Base-by-base conservation (phyloP, 2,888 invertebrate species). In the Sinhomidia bicolor region DNA sequence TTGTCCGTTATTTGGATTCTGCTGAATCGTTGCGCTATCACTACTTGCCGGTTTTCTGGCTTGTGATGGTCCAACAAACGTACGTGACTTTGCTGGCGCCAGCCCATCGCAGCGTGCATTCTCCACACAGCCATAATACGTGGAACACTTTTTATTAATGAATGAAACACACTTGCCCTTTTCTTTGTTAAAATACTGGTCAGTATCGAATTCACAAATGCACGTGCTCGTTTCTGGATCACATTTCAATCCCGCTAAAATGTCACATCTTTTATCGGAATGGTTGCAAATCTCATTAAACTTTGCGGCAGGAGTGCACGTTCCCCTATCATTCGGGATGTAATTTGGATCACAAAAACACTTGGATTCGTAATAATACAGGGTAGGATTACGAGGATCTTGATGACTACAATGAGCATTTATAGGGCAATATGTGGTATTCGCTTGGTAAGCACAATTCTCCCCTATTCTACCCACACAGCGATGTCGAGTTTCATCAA, bases 341-440 rank as follows among this genome's bases (percentile, higher is more conserved):
- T 57, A 89, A 54, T 88, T 85, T 12, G 88, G 82, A 81, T 91
- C 90, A 51, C 91, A 91, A 76, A 91, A 91, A 36, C 91, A 91
- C 51, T 83, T 87, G 9, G 88, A 65, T 23, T 91, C 90, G 41
- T 89, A 88, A 85, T 78, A 91, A 76, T 91, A 91, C 20, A 90
- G 74, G 20, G 83, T 68, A 5, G 89, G 85, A 79, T 90, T 85
- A 17, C 85, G 81, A 10, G 91, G 91, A 57, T 91, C 90, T 89
- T 89, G 89, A 54, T 91, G 91, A 44, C 82, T 82, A 29, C 91
- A 91, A n/a, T 85, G 87, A 23, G 88, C 82, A 68, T 91, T 88
- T 32, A 57, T 76, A 26, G 88, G 89, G 36, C 91, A 91, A 60
- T 62, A 88, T 7, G 91, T 79, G 32, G 79, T 57, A 47, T 91